Evolutionary conservation across 2,113 vertebrate genomes (phyloP).

Genomic region (Colaptes auratus): DNA sequence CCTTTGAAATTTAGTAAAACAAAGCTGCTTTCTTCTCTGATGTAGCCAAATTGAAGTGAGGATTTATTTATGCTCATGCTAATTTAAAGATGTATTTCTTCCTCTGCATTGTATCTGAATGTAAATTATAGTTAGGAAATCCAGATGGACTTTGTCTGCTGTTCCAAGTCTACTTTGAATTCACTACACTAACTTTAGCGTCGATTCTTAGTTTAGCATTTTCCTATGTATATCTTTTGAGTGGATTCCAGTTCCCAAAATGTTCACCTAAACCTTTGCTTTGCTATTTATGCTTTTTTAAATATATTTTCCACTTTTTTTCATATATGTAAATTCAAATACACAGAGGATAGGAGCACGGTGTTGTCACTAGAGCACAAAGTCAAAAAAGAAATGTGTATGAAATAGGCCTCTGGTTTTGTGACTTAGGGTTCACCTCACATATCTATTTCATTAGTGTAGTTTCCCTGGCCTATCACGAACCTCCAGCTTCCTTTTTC

Average conservation of each 20-base stretch:
- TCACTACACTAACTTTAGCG: background rate
- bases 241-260: background rate
- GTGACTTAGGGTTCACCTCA: background rate
- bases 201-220: background rate
- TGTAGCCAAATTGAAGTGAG: background rate
- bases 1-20: conserved; percentile 34
- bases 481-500: conserved; percentile 28
- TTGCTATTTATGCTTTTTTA: background rate
- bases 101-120: background rate
- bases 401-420: background rate
- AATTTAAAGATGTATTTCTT: background rate
- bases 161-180: background rate
- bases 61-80: conserved; percentile 1
- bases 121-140: background rate
- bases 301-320: background rate
- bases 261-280: background rate
- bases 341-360: background rate
- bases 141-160: background rate
- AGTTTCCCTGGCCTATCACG: conserved; percentile 1
- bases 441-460: background rate
- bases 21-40: conserved; percentile 35
- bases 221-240: background rate
- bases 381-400: background rate
- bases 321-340: background rate
- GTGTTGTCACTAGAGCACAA: background rate